Conservation (phyloP, 2,113 vertebrate genomes). For the Xenopus tropicalis region DNA sequence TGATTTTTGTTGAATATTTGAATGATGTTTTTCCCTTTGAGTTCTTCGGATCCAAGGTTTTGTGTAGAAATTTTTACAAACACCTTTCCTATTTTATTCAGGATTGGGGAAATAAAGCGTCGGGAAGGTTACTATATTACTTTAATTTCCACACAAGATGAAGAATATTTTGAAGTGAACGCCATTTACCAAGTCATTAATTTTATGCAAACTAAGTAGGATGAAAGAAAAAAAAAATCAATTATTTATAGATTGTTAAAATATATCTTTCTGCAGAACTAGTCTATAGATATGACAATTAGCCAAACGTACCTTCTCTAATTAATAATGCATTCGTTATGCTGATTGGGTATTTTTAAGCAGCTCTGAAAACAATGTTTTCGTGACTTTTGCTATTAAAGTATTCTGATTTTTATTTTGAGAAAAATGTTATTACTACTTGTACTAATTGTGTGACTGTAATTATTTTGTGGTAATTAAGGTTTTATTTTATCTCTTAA, state of each 20-base stretch:
- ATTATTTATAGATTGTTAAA: conserved; percentile 98
- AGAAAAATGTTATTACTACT: too few relatives aligned
- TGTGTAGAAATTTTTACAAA: too few relatives aligned
- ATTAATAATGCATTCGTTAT: conserved; percentile 93
- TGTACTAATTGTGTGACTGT: too few relatives aligned
- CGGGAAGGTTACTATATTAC: conserved; percentile 74
- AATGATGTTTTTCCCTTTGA: too few relatives aligned
- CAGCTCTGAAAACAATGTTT: conserved; percentile 55
- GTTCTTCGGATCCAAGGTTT: too few relatives aligned
- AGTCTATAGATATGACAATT: conserved; percentile 86
- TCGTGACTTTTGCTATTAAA: too few relatives aligned
- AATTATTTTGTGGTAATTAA: too few relatives aligned
- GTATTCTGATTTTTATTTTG: too few relatives aligned
- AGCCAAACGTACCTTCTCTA: conserved; percentile 91
- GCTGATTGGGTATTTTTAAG: conserved; percentile 80
- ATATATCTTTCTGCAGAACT: conserved; percentile 83
- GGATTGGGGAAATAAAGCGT: not conserved
- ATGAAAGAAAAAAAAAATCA: conserved; percentile 99
- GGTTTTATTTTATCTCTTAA: too few relatives aligned
- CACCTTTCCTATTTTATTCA: too few relatives aligned
- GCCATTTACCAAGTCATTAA: conserved; percentile 94
- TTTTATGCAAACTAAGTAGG: conserved; percentile 98
- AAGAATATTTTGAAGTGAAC: conserved; percentile 86
- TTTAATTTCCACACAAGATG: conserved; percentile 74
- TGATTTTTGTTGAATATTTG: too few relatives aligned